Percentiles rank a stretch among this genome's conserved stretches.
Conservation (phyloP, 2,888 invertebrate species). For the Chloroclystis v-ata region DNA sequence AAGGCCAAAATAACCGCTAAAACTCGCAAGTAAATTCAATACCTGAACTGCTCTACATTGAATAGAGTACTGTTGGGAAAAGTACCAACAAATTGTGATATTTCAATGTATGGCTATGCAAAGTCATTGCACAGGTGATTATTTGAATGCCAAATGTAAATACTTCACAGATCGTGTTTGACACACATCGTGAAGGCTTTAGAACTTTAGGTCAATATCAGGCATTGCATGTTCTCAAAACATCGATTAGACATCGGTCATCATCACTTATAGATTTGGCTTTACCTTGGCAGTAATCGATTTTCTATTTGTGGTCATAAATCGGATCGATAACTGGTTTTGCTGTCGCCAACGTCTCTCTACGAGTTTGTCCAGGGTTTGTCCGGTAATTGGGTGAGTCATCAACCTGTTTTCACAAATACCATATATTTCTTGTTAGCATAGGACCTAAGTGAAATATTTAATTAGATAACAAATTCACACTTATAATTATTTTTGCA, state of each 20-base stretch:
- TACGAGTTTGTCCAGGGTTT: conserved; percentile 1
- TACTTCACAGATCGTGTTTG: conserved; percentile 5
- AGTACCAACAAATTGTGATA: too few relatives aligned
- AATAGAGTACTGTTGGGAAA: too few relatives aligned
- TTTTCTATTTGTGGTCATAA: conserved; percentile 20
- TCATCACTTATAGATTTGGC: conserved; percentile 19
- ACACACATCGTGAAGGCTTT: conserved; percentile 11
- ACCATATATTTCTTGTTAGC: neutral
- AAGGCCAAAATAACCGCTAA: too few relatives aligned
- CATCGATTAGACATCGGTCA: conserved; percentile 12
- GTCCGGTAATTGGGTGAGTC: conserved; percentile 3
- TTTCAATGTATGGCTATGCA: too few relatives aligned
- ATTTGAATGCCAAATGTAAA: neutral
- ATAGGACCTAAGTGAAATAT: too few relatives aligned
- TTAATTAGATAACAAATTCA: too few relatives aligned
- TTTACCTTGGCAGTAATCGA: conserved; percentile 22
- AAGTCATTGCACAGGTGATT: neutral
- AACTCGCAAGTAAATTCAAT: too few relatives aligned
- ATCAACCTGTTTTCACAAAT: neutral
- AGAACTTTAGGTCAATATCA: conserved; percentile 26
- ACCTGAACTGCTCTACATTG: too few relatives aligned
- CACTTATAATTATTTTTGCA: too few relatives aligned
- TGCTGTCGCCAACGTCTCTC: neutral
- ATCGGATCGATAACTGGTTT: conserved; percentile 14
- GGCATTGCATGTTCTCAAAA: conserved; percentile 23